A percentile compares a stretch with the other conserved stretches of the same genome.
These are phyloP conservation scores for Galeopterus variegatus DNA, from an alignment of 2,113 vertebrate genomes.

Conservation along the genomic window DNA sequence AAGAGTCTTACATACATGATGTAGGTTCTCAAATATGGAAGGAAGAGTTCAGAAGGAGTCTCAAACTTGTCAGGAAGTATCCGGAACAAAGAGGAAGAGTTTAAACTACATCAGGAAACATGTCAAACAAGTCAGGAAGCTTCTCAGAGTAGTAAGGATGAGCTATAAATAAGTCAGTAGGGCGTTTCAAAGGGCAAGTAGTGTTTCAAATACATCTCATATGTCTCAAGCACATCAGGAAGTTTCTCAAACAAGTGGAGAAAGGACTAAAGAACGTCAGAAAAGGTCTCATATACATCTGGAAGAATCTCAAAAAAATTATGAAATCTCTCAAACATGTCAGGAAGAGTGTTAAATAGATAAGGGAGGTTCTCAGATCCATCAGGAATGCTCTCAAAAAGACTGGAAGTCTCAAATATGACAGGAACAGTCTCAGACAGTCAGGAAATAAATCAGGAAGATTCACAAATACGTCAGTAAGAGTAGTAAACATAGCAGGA, in stretches of 20 bases:
- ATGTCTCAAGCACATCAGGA: background rate
- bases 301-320: slow-evolving; percentile 4
- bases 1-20: background rate
- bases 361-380: slow-evolving; percentile 31
- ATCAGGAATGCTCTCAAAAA: background rate
- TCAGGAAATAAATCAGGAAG: background rate
- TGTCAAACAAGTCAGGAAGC: slow-evolving; percentile 5
- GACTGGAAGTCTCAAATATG: background rate
- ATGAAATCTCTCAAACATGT: slow-evolving; percentile 1
- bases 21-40: background rate
- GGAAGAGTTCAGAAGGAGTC: background rate
- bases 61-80: background rate
- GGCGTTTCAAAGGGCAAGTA: slow-evolving; percentile 10
- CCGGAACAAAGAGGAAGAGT: background rate
- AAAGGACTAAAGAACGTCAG: slow-evolving; percentile 1
- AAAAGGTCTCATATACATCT: slow-evolving; percentile 3
- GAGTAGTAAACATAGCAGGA: background rate
- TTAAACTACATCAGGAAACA: background rate
- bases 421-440: background rate
- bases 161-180: slow-evolving; percentile 34
- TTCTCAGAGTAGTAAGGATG: background rate
- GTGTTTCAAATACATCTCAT: background rate
- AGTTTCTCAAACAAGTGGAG: background rate
- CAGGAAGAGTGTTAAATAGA: background rate
- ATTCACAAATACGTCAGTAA: slow-evolving; percentile 3